phyloP scores from a whole-genome alignment of 2,797 vertebrate genomes.

The Tolypeutes matacus region DNA sequence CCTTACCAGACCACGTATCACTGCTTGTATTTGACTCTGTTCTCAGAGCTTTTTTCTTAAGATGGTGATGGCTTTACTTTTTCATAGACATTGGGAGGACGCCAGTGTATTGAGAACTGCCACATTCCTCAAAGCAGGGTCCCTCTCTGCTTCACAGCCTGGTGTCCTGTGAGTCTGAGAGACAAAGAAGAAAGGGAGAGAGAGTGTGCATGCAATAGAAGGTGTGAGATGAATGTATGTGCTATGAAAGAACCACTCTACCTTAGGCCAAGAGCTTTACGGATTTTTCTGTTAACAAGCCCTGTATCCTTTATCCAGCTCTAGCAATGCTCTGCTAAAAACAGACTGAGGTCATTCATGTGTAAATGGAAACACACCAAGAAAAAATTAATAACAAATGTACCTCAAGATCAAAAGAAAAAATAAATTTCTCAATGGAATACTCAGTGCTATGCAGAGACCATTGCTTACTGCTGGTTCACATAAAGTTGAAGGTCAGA shows the following conservation, averaged over 20 bases:
- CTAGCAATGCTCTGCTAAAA: conserved; percentile 77
- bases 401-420: conserved; percentile 78
- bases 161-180: background rate
- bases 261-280: conserved; percentile 80
- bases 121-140: conserved; percentile 33
- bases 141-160: conserved; percentile 21
- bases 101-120: no score
- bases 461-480: conserved; percentile 12
- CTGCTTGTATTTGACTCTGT: background rate
- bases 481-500: conserved; percentile 71
- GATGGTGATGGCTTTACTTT: conserved; percentile 10
- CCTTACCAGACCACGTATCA: background rate
- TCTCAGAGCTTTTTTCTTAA: background rate
- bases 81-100: background rate
- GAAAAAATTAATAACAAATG: conserved; percentile 81
- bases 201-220: background rate
- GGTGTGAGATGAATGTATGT: background rate
- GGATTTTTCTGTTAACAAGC: conserved; percentile 87
- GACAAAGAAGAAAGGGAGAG: background rate
- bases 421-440: conserved; percentile 77
- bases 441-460: conserved; percentile 66
- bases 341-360: conserved; percentile 87
- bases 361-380: conserved; percentile 80
- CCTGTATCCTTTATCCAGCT: conserved; percentile 85
- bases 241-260: conserved; percentile 79